Evolutionary conservation across 92 coral and sea anemone genomes (phyloP), one percentile per base, ranked within the genome.

Genomic region (Anthopleura xanthogrammica): DNA sequence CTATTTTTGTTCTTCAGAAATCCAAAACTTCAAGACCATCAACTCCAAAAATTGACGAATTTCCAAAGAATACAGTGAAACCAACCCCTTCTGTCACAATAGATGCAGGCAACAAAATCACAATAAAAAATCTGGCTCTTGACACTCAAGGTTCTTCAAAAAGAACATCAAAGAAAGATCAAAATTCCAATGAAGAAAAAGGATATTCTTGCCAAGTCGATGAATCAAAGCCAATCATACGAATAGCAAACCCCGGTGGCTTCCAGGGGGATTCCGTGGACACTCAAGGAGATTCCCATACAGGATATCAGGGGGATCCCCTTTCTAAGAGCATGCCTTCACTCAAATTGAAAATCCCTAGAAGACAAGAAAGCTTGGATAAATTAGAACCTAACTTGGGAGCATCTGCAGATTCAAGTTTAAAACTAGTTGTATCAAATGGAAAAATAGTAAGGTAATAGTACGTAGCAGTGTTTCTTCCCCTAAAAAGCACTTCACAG

Each of bases 391-490:
- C 60, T 77, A 90, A 89, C 83, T 50, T 87, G 52, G 78, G 92
- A 83, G 82, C 93, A 10, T 85, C 95, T 2, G 92, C 84, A 43
- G 92, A 86, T 83, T 90, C 98, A 0, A 85, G 91, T 39, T 86
- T 97, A 16, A 97, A 97, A 60, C 91, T 97, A 58, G 94, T 93
- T 83, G 92, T 97, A 17, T 94, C 99, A 6, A 94, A 97, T 85
- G 99, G 99, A 12, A 91, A 93, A 83, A 94, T 97, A 62, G 90
- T 97, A 66, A 97, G 98, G 99, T 97, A 52, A 10, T 88, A 43
- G 9, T 29, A 29, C 36, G 36, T 52, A 29, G 20, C 64, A 58
- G 17, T 58, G 12, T 14, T 62, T 23, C 5, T 20, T 20, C 12
- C 29, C 1, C 19, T 62, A 12, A 20, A 23, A 20, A 20, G 23